Base-by-base conservation (phyloP, 2,113 vertebrate genomes). In the Rousettus leschenaultii region DNA sequence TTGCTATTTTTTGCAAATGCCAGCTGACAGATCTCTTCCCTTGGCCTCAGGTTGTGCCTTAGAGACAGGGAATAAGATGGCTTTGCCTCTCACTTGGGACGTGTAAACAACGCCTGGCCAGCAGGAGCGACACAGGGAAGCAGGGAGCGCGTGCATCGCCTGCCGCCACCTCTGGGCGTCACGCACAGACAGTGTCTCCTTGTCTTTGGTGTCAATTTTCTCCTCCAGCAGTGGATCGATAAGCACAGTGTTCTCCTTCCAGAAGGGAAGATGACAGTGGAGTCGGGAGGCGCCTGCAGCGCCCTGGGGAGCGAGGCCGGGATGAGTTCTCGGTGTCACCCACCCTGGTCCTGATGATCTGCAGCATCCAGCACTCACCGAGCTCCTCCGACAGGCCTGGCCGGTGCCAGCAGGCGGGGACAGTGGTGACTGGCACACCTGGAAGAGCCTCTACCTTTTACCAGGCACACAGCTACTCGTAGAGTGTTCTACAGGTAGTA, bases 1-100 rank as follows among this genome's bases (percentile, higher is more conserved):
- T 55, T 7, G 53, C 95, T 93, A 45, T 79, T 94, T 95, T 79
- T 8, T 91, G 57, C 93, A 87, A 83, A 90, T 57, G 78, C 94
- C 75, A 33, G 70, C 61, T 86, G 90, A 87, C 43, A 75, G 74
- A 71, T 84, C 80, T 55, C 43, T 59, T 79, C 86, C 70, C 90
- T 65, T 63, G 63, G 95, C 87, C 83, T 87, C 0, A 0, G 85
- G 35, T 7, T 86, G 45, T 55, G 18, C 75, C 3, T 68, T 30
- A 63, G 75, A 88, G 91, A 90, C 45, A 28, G 66, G 70, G 74
- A 74, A 8, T 7, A 15, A 70, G 75, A 71, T 9, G 8, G 85
- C 91, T 78, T 30, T 30, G 93, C 59, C 96, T 78, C 79, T 92
- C 95, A 75, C 86, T 63, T 10, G 57, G 94, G 89, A 51, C 0